Evolutionary conservation across 1,140 invertebrate species (phyloP), one percentile per base, ranked within the genome.

Genomic region (Portunus trituberculatus): DNA sequence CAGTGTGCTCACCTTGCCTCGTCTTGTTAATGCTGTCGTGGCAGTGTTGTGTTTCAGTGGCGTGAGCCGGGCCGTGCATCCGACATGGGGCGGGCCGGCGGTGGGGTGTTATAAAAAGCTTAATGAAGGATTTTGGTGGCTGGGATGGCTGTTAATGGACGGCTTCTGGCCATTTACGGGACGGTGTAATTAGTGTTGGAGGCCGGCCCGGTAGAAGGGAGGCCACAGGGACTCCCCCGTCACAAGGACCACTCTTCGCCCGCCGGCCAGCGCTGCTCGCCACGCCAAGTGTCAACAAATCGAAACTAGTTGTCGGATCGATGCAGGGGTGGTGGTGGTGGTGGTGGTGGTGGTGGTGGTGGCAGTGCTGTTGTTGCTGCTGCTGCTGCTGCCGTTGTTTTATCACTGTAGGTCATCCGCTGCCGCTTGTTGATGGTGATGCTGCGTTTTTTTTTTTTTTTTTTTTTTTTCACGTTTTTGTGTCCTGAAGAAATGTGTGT

Each of bases 261-360:
- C 28, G 83, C 45, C 28, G 83, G 45, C 32, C 39, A 3, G 83
- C 82, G 83, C 52, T 93, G 52, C 92, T 25, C 45, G 82, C 46
- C 14, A 31, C 52, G 92, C 92, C 92, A 87, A 93, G 92, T 93
- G 92, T 93, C 92, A 93, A 93, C 92, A 93, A 93, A 93, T 93
- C 92, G 92, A 93, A 93, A 93, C 92, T 93, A 93, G 92, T 93
- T 93, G 92, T 93, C 59, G 84, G 92, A 93, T 93, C 92, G 92
- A 93, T 93, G 92, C 45, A 87, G 46, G n/a, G 83, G 59, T n/a
- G 14, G 92, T 45, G 92, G 86, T 48, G 92, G 31, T 52, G n/a
- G 28, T 16, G 20, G 83, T 76, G 83, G 48, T 48, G 92, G 16
- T 46, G 46, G 91, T 59, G 82, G 20, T 83, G 91, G 59, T 91